These are phyloP conservation scores for Xanthorhoe designata DNA, from an alignment of 2,888 invertebrate genomes.

Conservation along the genomic window DNA sequence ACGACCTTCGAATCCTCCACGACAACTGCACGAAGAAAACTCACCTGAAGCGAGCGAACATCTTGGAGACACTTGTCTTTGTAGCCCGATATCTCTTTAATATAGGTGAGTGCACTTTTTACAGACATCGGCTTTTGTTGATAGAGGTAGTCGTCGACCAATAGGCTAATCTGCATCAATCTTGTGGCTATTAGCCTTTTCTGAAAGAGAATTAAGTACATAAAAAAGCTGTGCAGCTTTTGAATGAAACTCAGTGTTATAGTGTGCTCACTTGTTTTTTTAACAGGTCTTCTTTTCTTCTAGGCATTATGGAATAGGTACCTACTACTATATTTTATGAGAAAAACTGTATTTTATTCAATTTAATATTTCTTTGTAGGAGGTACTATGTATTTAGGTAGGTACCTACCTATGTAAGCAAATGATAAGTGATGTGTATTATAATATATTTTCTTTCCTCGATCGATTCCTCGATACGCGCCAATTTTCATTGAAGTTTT, in stretches of 20 bases:
- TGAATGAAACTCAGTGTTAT: neutral
- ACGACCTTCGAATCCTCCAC: too few relatives aligned
- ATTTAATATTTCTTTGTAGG: neutral
- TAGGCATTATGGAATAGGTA: conserved; percentile 19
- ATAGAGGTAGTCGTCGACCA: conserved; percentile 65
- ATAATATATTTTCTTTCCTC: too few relatives aligned
- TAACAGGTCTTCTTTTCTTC: conserved; percentile 4
- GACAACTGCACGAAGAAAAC: too few relatives aligned
- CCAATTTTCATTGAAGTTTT: neutral
- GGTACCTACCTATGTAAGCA: too few relatives aligned
- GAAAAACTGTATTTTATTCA: neutral
- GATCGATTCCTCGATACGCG: conserved; percentile 6
- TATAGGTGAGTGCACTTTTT: conserved; percentile 54
- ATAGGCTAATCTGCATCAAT: conserved; percentile 63
- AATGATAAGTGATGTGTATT: too few relatives aligned
- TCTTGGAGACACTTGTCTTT: conserved; percentile 52
- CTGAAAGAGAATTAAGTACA: conserved; percentile 46
- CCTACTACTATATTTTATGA: too few relatives aligned
- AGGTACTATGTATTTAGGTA: too few relatives aligned
- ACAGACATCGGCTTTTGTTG: conserved; percentile 56
- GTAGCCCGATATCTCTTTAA: conserved; percentile 56
- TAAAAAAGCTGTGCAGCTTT: neutral
- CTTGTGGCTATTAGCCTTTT: conserved; percentile 53
- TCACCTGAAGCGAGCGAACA: conserved; percentile 61
- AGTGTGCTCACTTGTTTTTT: conserved; percentile 20